Base-by-base conservation (phyloP, 37 sponge, comb jelly and placozoan genomes). In the Axinella damicornis region DNA sequence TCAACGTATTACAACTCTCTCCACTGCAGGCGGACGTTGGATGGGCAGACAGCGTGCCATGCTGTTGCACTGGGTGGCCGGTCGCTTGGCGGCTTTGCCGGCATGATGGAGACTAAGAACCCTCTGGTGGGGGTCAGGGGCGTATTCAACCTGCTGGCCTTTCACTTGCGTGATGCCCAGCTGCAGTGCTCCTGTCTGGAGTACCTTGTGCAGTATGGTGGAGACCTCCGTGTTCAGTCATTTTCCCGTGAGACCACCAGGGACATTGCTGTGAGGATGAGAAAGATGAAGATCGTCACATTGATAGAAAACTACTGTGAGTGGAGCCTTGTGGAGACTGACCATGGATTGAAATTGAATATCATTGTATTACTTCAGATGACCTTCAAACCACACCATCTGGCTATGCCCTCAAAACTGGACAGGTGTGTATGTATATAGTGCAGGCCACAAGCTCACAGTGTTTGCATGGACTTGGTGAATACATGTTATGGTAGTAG, bases 261-360 rank as follows among this genome's bases (percentile, higher is more conserved):
- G 31, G 85, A 85, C 54, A 77, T 85, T 69, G 85, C 85, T 31
- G 57, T 54, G 18, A 53, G 71, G n/a, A 67, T 61, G 61, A 76
- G 52, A 33, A 68, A 77, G 37, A 68, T 52, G 56, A 56, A 38
- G 1, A 64, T 85, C 15, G 55, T 85, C 46, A 30, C 37, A 37
- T 41, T 76, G 57, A 77, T 85, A n/a, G 70, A 85, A 53, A 59
- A 77, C 6, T 58, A 60, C 41, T 76, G 85, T 85, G 28, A 75
- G 85, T 58, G 1, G 9, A 55, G 1, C 59, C n/a, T 68, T 27
- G 22, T 14, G 57, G 57, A 56, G 14, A 17, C 14, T 19, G 14
- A 56, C 17, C 14, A 36, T 13, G 12, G 12, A 14, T 36, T 69
- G 35, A 37, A 69, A 11, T 12, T 21, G 15, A 22, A 35, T 16